A percentile compares a stretch with the other conserved stretches of the same genome.
Conservation (phyloP, 2,888 invertebrate genomes). For the Pogonocherus hispidulus region DNA sequence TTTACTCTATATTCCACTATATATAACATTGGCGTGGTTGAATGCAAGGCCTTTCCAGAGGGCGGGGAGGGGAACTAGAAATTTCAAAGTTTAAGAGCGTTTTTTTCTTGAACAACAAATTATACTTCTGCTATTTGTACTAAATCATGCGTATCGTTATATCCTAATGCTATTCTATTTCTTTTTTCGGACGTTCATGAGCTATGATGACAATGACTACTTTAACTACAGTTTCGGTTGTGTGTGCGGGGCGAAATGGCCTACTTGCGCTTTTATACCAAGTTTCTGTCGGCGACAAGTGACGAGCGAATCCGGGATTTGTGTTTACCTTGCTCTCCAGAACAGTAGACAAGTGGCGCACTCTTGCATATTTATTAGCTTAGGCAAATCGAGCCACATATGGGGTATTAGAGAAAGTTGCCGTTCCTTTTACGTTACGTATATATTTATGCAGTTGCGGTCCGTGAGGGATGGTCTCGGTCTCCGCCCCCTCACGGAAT, state of each 20-base stretch:
- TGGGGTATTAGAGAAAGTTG: too few relatives aligned
- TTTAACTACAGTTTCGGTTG: constrained; percentile 19
- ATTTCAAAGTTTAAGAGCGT: too few relatives aligned
- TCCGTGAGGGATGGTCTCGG: too few relatives aligned
- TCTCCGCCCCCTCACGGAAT: too few relatives aligned
- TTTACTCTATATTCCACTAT: constrained; percentile 33
- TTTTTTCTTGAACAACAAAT: too few relatives aligned
- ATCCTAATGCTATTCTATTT: too few relatives aligned
- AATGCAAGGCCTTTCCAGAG: constrained; percentile 30
- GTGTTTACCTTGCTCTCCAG: constrained; percentile 51
- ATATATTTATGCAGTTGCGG: too few relatives aligned
- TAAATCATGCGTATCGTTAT: too few relatives aligned
- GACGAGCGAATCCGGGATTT: constrained; percentile 48
- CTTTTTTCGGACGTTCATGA: too few relatives aligned
- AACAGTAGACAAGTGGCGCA: constrained; percentile 8
- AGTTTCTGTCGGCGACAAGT: constrained; percentile 54
- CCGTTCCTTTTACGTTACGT: too few relatives aligned
- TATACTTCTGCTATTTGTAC: too few relatives aligned
- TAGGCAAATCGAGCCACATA: background rate
- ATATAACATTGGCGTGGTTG: constrained; percentile 37
- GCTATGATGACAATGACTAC: too few relatives aligned
- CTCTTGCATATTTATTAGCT: constrained; percentile 9
- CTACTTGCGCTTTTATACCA: constrained; percentile 47
- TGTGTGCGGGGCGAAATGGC: constrained; percentile 46
- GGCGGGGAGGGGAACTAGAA: constrained; percentile 41